Evolutionary conservation across 2,888 invertebrate species (phyloP).

Genomic region (Venusia cambrica): DNA sequence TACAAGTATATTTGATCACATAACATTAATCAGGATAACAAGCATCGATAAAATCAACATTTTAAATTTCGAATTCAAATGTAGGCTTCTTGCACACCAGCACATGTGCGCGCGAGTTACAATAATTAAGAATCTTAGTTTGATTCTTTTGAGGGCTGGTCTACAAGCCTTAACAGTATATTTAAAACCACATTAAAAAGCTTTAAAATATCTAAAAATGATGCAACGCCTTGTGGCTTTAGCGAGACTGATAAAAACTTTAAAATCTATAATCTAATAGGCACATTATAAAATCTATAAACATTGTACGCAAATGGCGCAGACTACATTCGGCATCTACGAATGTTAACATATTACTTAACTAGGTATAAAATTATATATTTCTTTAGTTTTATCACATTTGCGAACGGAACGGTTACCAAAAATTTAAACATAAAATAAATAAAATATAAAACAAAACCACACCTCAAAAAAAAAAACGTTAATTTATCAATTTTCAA

Average conservation of each 20-base stretch:
- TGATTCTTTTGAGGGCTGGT: too few relatives aligned
- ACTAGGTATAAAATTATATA: too few relatives aligned
- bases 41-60: constrained; percentile 58
- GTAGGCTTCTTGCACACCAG: too few relatives aligned
- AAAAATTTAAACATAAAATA: too few relatives aligned
- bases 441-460: too few relatives aligned
- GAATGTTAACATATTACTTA: too few relatives aligned
- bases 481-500: too few relatives aligned
- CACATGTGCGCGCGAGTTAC: too few relatives aligned
- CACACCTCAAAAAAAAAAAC: too few relatives aligned
- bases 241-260: constrained; percentile 53
- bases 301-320: constrained; percentile 57
- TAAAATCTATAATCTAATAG: constrained; percentile 53
- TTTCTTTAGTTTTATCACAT: too few relatives aligned
- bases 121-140: too few relatives aligned
- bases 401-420: too few relatives aligned
- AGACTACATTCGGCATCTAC: constrained; percentile 18
- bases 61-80: constrained; percentile 35
- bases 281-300: constrained; percentile 54
- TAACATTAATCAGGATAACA: constrained; percentile 59
- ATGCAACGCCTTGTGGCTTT: constrained; percentile 26
- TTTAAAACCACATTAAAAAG: constrained; percentile 37
- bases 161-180: constrained; percentile 22
- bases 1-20: constrained; percentile 37
- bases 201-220: constrained; percentile 36